Conservation (phyloP, 2,797 vertebrate genomes). For the Gila robusta region DNA sequence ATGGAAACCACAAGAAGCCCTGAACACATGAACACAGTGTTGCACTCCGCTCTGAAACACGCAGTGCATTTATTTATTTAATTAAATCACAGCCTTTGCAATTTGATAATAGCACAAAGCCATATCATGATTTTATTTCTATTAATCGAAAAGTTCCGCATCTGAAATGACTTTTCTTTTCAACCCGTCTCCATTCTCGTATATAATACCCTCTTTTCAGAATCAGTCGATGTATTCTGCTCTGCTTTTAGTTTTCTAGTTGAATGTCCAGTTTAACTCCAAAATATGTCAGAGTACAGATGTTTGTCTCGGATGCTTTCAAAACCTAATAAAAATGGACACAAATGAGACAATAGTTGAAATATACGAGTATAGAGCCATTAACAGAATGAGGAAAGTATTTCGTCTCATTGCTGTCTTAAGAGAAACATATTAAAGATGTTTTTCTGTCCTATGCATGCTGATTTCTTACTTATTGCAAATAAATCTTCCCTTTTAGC, state of each 20-base stretch:
- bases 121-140: background rate
- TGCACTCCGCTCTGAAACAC: background rate
- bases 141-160: background rate
- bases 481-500: conserved; percentile 20
- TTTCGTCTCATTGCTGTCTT: background rate
- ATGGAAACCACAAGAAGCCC: background rate
- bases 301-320: background rate
- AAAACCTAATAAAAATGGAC: background rate
- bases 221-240: no score
- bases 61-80: background rate
- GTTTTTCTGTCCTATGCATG: background rate
- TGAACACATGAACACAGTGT: background rate
- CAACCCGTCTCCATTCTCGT: background rate
- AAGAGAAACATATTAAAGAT: background rate
- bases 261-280: background rate
- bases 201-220: background rate
- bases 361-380: background rate
- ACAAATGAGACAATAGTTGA: no score
- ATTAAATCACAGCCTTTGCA: background rate
- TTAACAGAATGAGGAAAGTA: background rate
- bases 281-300: background rate
- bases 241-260: background rate
- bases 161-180: no score
- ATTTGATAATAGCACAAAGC: background rate
- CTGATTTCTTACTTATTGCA: background rate